A percentile compares a stretch with the other conserved stretches of the same genome.
Conservation (phyloP, 1,140 invertebrate species). For the Pollicipes pollicipes region DNA sequence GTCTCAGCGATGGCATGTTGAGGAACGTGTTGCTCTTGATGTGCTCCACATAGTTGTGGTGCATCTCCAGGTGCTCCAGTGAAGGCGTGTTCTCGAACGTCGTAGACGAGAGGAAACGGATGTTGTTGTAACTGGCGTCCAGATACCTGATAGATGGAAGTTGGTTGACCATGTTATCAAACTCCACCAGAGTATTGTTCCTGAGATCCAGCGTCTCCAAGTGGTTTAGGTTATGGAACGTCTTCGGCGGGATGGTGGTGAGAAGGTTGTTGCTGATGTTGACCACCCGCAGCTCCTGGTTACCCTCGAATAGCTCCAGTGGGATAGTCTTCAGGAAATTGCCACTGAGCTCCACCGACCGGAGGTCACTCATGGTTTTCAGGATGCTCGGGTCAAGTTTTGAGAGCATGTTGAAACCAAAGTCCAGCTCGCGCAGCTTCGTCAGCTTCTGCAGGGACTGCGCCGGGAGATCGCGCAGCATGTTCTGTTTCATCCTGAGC, state of each 20-base stretch:
- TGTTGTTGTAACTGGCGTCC: conserved; percentile 1
- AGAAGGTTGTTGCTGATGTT: conserved; percentile 4
- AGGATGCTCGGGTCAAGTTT: not conserved
- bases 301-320: not conserved
- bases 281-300: not conserved
- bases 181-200: not conserved
- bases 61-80: not conserved
- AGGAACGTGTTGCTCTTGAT: conserved; percentile 5
- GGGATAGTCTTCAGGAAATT: conserved; percentile 5
- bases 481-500: not conserved
- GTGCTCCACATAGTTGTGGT: conserved; percentile 1
- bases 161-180: not conserved
- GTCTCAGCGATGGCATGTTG: not conserved
- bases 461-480: not conserved
- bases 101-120: not conserved
- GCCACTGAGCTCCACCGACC: not conserved
- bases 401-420: not conserved
- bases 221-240: not conserved
- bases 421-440: not conserved
- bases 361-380: not conserved
- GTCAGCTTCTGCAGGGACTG: not conserved
- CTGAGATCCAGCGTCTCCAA: not conserved
- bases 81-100: not conserved
- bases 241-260: not conserved
- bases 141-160: not conserved